Percentiles rank a stretch among this genome's conserved stretches.
Evolutionary conservation across 2,888 invertebrate species (phyloP).

Genomic region (Desoria tigrina): DNA sequence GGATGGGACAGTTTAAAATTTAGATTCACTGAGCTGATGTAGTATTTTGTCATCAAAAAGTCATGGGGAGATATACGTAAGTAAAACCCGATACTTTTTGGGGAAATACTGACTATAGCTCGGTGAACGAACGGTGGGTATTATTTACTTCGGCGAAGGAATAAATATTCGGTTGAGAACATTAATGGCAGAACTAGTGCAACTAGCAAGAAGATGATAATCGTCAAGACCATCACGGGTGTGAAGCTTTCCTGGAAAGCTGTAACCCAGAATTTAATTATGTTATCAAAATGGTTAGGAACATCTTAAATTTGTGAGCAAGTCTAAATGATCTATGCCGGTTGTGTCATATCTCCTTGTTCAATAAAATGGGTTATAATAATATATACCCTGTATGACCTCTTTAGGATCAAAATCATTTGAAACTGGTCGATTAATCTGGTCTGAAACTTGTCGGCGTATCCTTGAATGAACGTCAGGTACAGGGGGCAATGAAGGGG

Average conservation of each 20-base stretch:
- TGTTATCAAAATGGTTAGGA: too few relatives aligned
- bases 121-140: too few relatives aligned
- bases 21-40: too few relatives aligned
- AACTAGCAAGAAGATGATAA: conserved; percentile 6
- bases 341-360: not conserved
- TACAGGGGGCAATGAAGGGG: not conserved
- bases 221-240: not conserved
- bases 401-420: not conserved
- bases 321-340: not conserved
- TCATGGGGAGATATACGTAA: not conserved
- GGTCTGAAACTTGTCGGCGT: not conserved
- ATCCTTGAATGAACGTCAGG: not conserved
- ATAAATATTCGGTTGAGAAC: conserved; percentile 2
- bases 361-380: not conserved
- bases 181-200: not conserved
- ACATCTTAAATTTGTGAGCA: too few relatives aligned
- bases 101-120: too few relatives aligned
- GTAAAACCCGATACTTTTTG: too few relatives aligned
- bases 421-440: not conserved
- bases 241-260: not conserved
- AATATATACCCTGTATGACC: not conserved
- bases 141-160: too few relatives aligned
- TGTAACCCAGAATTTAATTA: not conserved
- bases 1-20: too few relatives aligned
- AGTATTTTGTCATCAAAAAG: too few relatives aligned